Percentiles rank a stretch among this genome's conserved stretches.
Evolutionary conservation across 2,113 vertebrate species (phyloP).

Genomic region (Ifrita kowaldi): DNA sequence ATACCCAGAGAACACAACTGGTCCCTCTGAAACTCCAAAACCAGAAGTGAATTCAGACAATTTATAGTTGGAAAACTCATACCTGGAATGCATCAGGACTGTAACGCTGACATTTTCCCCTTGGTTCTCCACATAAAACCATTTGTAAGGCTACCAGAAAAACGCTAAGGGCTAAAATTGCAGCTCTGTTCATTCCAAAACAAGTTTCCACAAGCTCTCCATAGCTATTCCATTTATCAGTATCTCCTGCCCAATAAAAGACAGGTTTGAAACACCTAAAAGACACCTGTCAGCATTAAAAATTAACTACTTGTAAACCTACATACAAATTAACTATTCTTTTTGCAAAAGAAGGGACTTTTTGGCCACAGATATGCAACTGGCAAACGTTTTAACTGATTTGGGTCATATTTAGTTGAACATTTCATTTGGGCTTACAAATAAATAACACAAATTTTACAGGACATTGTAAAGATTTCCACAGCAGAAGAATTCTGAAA

Average conservation of each 20-base stretch:
- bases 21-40: neutral
- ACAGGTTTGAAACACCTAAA: neutral
- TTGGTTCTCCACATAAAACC: neutral
- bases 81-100: neutral
- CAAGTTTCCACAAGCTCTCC: neutral
- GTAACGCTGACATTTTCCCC: neutral
- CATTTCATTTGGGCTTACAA: neutral
- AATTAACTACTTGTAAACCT: constrained; percentile 16
- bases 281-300: constrained; percentile 30
- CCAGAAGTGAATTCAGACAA: neutral
- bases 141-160: neutral
- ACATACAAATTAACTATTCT: neutral
- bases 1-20: neutral
- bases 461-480: neutral
- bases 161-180: neutral
- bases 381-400: neutral
- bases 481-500: neutral
- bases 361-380: neutral
- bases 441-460: neutral
- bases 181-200: neutral
- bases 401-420: neutral
- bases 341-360: neutral
- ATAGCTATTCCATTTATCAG: neutral
- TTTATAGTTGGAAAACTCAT: neutral
- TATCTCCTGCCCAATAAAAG: neutral